Evolutionary conservation across 2,888 invertebrate genomes (phyloP).

Genomic region (Pimpla rufipes): DNA sequence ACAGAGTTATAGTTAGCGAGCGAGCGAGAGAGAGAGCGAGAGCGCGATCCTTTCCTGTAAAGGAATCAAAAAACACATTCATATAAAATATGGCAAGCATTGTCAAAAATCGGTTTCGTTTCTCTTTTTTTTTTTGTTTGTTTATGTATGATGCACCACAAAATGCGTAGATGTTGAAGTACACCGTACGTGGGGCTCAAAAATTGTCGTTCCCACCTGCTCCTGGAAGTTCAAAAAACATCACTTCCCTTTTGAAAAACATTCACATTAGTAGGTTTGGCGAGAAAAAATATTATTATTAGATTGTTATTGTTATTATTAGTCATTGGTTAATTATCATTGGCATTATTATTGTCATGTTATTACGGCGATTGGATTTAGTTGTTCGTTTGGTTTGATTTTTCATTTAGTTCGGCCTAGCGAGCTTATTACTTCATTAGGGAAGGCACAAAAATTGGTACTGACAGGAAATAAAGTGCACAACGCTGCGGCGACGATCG

Average conservation of each 20-base stretch:
- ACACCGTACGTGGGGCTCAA: slow-evolving; percentile 85
- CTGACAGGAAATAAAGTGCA: slow-evolving; percentile 39
- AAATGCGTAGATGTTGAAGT: slow-evolving; percentile 84
- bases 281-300: slow-evolving; percentile 65
- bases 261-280: slow-evolving; percentile 78
- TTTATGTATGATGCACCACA: slow-evolving; percentile 85
- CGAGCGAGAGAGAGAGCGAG: slow-evolving; percentile 79
- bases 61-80: slow-evolving; percentile 85
- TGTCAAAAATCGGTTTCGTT: slow-evolving; percentile 86
- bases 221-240: slow-evolving; percentile 86
- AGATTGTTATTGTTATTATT: slow-evolving; percentile 59
- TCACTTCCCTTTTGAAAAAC: slow-evolving; percentile 85
- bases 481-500: slow-evolving; percentile 43
- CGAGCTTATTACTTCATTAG: slow-evolving; percentile 70
- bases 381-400: slow-evolving; percentile 49
- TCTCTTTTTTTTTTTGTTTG: slow-evolving; percentile 51
- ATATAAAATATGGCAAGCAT: slow-evolving; percentile 86
- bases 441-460: slow-evolving; percentile 71
- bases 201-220: slow-evolving; percentile 85
- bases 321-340: slow-evolving; percentile 67
- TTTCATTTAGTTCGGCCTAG: slow-evolving; percentile 73
- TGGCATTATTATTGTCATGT: slow-evolving; percentile 69
- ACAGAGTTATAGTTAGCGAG: slow-evolving; percentile 65
- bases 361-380: slow-evolving; percentile 66
- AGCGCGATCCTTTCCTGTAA: slow-evolving; percentile 85